These are phyloP conservation scores for Aradus depressus DNA, from an alignment of 2,888 invertebrate genomes.

Conservation along the genomic window DNA sequence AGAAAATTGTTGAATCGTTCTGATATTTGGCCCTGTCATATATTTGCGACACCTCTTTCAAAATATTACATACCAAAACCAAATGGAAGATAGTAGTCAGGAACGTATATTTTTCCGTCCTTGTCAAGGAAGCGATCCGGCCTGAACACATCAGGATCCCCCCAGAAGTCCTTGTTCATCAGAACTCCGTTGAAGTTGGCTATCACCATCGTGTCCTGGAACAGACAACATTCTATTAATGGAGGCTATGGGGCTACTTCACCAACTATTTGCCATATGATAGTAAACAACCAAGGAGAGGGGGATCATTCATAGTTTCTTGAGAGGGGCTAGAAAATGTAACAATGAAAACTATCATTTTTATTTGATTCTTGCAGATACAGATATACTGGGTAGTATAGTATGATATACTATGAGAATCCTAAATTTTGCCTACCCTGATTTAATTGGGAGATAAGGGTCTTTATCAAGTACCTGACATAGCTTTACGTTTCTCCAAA, in stretches of 20 bases:
- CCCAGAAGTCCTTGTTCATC: constrained; percentile 55
- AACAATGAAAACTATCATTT: too few species aligned
- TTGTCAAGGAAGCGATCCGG: constrained; percentile 60
- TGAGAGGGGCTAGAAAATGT: constrained; percentile 12
- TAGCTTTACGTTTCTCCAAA: too few species aligned
- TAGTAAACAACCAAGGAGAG: neutral
- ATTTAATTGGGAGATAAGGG: too few species aligned
- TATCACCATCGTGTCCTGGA: constrained; percentile 67
- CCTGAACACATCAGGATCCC: constrained; percentile 56
- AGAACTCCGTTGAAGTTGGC: constrained; percentile 61
- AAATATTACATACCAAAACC: constrained; percentile 46
- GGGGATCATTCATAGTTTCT: neutral
- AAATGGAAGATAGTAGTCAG: constrained; percentile 65
- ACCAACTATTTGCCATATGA: neutral
- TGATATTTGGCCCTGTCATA: neutral
- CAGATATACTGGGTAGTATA: too few species aligned
- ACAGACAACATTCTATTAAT: neutral
- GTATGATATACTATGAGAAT: too few species aligned
- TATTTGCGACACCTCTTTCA: neutral
- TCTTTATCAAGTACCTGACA: too few species aligned
- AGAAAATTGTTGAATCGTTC: too few species aligned
- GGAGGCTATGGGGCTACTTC: too few species aligned
- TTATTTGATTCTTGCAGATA: too few species aligned
- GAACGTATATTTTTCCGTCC: constrained; percentile 48
- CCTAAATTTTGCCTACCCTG: too few species aligned